phyloP scores from a whole-genome alignment of 2,113 vertebrate species.

The Esox niger region DNA sequence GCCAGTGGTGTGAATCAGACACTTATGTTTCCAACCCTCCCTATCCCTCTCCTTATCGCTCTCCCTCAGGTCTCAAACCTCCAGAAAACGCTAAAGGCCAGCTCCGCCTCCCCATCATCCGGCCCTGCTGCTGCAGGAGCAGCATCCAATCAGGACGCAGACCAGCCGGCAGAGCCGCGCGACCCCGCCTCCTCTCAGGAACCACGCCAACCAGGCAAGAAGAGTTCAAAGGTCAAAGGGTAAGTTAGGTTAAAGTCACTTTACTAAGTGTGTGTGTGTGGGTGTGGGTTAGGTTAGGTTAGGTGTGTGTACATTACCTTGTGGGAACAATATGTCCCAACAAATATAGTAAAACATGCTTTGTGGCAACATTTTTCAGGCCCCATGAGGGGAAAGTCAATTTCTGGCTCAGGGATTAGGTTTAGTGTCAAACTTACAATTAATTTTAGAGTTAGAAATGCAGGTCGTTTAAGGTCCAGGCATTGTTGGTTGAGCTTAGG shows the following conservation, averaged over 20 bases:
- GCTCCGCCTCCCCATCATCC: constrained; percentile 76
- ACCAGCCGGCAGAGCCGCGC: constrained; percentile 74
- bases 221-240: constrained; percentile 97
- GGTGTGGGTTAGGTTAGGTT: too few relatives aligned
- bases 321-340: too few relatives aligned
- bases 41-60: not conserved
- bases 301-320: too few relatives aligned
- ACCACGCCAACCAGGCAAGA: constrained; percentile 92
- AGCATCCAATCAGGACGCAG: constrained; percentile 81
- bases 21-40: not conserved
- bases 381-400: too few relatives aligned
- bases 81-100: constrained; percentile 96
- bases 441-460: too few relatives aligned
- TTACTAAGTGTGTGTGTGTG: not conserved
- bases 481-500: too few relatives aligned
- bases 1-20: too few relatives aligned
- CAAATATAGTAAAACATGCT: too few relatives aligned
- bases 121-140: constrained; percentile 83
- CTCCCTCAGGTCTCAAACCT: constrained; percentile 87
- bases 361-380: too few relatives aligned
- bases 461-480: too few relatives aligned
- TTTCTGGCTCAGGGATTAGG: too few relatives aligned
- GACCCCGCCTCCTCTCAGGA: constrained; percentile 90
- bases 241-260: constrained; percentile 60
- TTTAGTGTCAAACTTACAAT: too few relatives aligned